phyloP scores from a whole-genome alignment of 2,797 vertebrate species.

The Fistularia tabacaria region DNA sequence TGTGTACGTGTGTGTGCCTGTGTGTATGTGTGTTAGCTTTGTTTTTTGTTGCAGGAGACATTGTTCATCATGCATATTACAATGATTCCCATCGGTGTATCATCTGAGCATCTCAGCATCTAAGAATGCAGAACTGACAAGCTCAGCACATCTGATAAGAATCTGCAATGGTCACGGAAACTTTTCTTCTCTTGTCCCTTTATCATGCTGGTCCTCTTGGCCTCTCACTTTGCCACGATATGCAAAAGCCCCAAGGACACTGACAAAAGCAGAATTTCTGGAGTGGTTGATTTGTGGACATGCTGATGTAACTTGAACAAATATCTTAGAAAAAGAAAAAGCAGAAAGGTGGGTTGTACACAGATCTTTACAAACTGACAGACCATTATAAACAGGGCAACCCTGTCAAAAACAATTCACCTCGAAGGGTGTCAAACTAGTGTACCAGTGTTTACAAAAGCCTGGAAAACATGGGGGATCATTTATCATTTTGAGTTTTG shows the following conservation, averaged over 20 bases:
- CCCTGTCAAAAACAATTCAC: constrained; percentile 23
- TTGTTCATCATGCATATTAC: constrained; percentile 14
- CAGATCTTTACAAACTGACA: too few relatives aligned
- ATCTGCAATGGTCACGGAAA: constrained; percentile 62
- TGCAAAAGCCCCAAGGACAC: constrained; percentile 39
- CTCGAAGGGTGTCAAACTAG: constrained; percentile 33
- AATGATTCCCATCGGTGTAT: constrained; percentile 37
- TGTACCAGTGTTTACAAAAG: constrained; percentile 37
- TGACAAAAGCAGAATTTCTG: constrained; percentile 15
- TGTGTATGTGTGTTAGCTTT: neutral
- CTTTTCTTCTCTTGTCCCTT: neutral
- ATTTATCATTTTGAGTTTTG: constrained; percentile 8
- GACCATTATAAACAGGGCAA: neutral
- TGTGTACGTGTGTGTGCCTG: neutral
- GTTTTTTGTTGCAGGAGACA: neutral
- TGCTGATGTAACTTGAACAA: too few relatives aligned
- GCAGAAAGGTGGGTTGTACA: too few relatives aligned
- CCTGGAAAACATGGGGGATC: constrained; percentile 4
- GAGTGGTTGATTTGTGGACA: neutral
- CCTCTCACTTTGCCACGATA: constrained; percentile 24
- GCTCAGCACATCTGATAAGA: constrained; percentile 59
- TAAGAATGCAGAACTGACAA: constrained; percentile 40
- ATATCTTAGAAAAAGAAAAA: too few relatives aligned
- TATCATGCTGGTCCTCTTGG: constrained; percentile 40
- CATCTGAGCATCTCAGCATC: constrained; percentile 35